Evolutionary conservation across 1,140 invertebrate genomes (phyloP), one percentile per base, ranked within the genome.

Genomic region (Anthonomus grandis): DNA sequence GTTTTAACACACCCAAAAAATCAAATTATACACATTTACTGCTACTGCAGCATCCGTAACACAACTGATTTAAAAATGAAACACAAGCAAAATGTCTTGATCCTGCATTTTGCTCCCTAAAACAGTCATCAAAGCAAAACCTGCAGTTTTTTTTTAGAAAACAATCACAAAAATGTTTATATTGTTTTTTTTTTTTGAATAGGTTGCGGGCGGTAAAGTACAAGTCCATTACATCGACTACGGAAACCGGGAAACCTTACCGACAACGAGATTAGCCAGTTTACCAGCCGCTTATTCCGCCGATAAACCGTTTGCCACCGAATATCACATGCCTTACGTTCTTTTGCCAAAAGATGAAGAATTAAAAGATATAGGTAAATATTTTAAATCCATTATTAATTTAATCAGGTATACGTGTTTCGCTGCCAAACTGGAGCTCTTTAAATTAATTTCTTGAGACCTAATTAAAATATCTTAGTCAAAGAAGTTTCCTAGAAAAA

Each of bases 281-380:
- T 75, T 98, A 39, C 93, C 95, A 0, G 82, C 89, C 60, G 80
- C 83, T 25, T 95, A 91, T 64, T 74, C 79, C 3, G 72, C 76
- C 13, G 85, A 93, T 23, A 84, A 87, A 53, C 81, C 90, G 1
- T 93, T 86, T 69, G 96, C 95, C 0, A 83, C 82, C 13, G 91
- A 97, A 71, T 97, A 93, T 71, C 75, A 76, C 4, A 74, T 98
- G 31, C 93, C 93, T 4, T 88, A 90, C 68, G 83, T 95, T 15
- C 77, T 80, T 60, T 81, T 95, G 66, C 92, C 94, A 1, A 79
- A 83, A 53, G 93, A 97, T 75, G 86, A 85, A 42, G 93, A 96
- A 53, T 86, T 90, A 66, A 81, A 82, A 57, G 80, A 84, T 23
- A 82, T 88, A 64, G 52, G 52, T 55, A 18, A 45, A 31, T 37